A percentile compares a stretch with the other conserved stretches of the same genome.
Evolutionary conservation across 1,140 invertebrate species (phyloP).

Genomic region (Drosophila burlai): DNA sequence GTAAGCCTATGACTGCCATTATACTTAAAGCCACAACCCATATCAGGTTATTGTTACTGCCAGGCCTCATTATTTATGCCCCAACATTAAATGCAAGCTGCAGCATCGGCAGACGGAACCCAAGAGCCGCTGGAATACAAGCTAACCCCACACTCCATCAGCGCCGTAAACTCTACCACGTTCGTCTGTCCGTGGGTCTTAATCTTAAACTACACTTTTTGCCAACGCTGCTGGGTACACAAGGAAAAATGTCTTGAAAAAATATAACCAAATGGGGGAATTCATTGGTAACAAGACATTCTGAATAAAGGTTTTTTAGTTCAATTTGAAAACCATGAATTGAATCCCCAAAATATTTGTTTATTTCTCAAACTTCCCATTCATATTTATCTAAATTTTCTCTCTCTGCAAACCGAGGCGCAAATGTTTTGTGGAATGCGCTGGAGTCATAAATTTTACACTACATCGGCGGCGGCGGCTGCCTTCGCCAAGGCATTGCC

Average conservation of each 20-base stretch:
- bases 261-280: background rate
- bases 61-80: slow-evolving; percentile 75
- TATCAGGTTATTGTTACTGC: slow-evolving; percentile 63
- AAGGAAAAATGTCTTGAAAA: background rate
- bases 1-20: slow-evolving; percentile 12
- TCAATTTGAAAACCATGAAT: background rate
- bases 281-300: no score
- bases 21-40: slow-evolving; percentile 41
- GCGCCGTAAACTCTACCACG: slow-evolving; percentile 73
- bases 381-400: background rate
- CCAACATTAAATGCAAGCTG: slow-evolving; percentile 75
- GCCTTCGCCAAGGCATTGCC: slow-evolving; percentile 41
- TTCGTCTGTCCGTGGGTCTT: slow-evolving; percentile 51
- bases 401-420: slow-evolving; percentile 45
- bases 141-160: slow-evolving; percentile 34
- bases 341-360: no score
- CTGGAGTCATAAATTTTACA: slow-evolving; percentile 82
- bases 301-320: background rate
- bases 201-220: slow-evolving; percentile 28
- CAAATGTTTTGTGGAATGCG: slow-evolving; percentile 82
- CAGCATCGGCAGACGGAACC: slow-evolving; percentile 40
- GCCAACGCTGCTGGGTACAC: slow-evolving; percentile 28
- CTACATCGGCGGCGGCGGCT: slow-evolving; percentile 52
- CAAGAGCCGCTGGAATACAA: slow-evolving; percentile 24
- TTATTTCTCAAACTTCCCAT: background rate